A percentile compares a stretch with the other conserved stretches of the same genome.
These are phyloP conservation scores for Parapsyche elsis DNA, from an alignment of 1,140 invertebrate genomes.

Conservation along the genomic window DNA sequence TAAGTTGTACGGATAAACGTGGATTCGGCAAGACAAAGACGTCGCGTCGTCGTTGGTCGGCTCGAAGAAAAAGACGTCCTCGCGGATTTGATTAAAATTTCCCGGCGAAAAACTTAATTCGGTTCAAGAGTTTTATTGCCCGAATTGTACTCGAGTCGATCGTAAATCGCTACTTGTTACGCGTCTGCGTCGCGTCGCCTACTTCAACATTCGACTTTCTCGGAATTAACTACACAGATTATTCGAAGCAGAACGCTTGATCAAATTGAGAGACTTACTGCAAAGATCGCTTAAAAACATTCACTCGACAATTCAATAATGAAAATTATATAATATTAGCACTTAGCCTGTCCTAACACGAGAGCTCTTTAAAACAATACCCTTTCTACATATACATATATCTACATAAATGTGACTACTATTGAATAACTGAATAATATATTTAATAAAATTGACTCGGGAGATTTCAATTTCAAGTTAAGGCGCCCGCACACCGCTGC, in stretches of 20 bases:
- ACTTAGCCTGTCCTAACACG: too few relatives aligned
- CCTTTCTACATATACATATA: too few relatives aligned
- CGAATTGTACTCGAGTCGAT: constrained; percentile 55
- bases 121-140: constrained; percentile 56
- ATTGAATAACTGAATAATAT: too few relatives aligned
- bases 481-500: too few relatives aligned
- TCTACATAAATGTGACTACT: too few relatives aligned
- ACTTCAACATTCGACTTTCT: not conserved
- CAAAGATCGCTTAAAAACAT: too few relatives aligned
- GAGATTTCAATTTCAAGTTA: too few relatives aligned
- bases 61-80: constrained; percentile 41
- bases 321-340: too few relatives aligned
- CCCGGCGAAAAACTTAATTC: constrained; percentile 55
- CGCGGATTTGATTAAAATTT: constrained; percentile 56
- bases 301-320: too few relatives aligned
- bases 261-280: not conserved
- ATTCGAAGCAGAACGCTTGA: constrained; percentile 3
- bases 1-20: constrained; percentile 49
- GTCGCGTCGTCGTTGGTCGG: not conserved
- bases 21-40: not conserved
- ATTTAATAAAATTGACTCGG: too few relatives aligned
- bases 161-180: constrained; percentile 57
- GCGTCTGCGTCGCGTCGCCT: constrained; percentile 45
- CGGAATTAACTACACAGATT: not conserved
- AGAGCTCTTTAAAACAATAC: too few relatives aligned